Evolutionary conservation across 2,888 invertebrate genomes (phyloP).

Genomic region (Melangyna quadrimaculata): DNA sequence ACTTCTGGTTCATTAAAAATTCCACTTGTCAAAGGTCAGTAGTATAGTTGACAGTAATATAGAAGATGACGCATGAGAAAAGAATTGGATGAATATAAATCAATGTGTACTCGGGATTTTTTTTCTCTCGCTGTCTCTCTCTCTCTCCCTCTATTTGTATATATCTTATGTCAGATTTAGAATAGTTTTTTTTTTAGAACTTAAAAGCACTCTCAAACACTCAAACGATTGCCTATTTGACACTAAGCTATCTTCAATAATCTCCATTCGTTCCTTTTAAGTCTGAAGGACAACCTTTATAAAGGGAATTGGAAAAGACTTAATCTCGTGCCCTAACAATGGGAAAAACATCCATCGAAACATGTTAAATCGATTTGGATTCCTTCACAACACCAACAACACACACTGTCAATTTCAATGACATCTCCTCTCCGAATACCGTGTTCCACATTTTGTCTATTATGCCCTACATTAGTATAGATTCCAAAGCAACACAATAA

Average conservation of each 20-base stretch:
- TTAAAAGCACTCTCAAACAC: slow-evolving; percentile 32
- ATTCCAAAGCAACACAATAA: slow-evolving; percentile 29
- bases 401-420: slow-evolving; percentile 49
- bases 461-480: slow-evolving; percentile 40
- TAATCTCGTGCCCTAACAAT: slow-evolving; percentile 47
- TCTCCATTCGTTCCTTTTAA: not conserved
- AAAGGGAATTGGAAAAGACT: not conserved
- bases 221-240: slow-evolving; percentile 25
- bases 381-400: slow-evolving; percentile 7
- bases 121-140: not conserved
- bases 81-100: not conserved
- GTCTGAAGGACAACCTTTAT: not conserved
- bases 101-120: slow-evolving; percentile 6
- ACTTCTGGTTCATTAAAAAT: slow-evolving; percentile 2
- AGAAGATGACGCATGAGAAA: slow-evolving; percentile 37
- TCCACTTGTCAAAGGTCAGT: slow-evolving; percentile 30
- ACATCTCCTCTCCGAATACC: slow-evolving; percentile 36
- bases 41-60: slow-evolving; percentile 28
- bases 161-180: not conserved
- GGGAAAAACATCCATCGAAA: slow-evolving; percentile 14
- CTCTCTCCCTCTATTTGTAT: not conserved
- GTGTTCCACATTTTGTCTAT: slow-evolving; percentile 39
- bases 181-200: not conserved
- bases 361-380: slow-evolving; percentile 60
- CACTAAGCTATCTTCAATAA: slow-evolving; percentile 41